These are phyloP conservation scores for Gallinago media DNA, from an alignment of 2,113 vertebrate species.

Conservation along the genomic window DNA sequence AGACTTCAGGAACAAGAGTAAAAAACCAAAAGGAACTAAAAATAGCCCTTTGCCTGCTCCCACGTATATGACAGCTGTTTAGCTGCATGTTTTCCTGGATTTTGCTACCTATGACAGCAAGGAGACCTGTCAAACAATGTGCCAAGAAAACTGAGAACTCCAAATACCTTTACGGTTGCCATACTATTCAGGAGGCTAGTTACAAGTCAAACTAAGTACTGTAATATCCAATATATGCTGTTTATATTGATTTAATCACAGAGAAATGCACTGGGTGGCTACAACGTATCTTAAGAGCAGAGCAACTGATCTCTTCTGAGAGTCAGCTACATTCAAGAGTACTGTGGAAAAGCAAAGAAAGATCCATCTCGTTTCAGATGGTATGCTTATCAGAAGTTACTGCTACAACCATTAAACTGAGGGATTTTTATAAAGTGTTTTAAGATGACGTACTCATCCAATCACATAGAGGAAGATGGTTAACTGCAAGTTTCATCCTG, in stretches of 20 bases:
- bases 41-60: not conserved
- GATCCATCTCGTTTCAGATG: not conserved
- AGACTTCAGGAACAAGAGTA: not conserved
- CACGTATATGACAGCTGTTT: not conserved
- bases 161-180: not conserved
- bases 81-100: not conserved
- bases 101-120: conserved; percentile 23
- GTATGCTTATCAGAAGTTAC: not conserved
- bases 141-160: not conserved
- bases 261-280: not conserved
- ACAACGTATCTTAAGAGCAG: not conserved
- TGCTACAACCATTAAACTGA: not conserved
- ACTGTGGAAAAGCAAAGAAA: not conserved
- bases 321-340: not conserved
- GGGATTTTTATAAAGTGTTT: not conserved
- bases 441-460: not conserved
- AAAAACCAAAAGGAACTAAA: not conserved
- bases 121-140: not conserved
- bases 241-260: not conserved
- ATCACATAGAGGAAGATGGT: not conserved
- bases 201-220: conserved; percentile 6
- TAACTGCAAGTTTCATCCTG: not conserved
- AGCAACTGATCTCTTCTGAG: not conserved
- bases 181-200: not conserved
- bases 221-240: not conserved